A percentile compares a stretch with the other conserved stretches of the same genome.
Conservation (phyloP, 2,113 vertebrate species). For the Strix aluco region DNA sequence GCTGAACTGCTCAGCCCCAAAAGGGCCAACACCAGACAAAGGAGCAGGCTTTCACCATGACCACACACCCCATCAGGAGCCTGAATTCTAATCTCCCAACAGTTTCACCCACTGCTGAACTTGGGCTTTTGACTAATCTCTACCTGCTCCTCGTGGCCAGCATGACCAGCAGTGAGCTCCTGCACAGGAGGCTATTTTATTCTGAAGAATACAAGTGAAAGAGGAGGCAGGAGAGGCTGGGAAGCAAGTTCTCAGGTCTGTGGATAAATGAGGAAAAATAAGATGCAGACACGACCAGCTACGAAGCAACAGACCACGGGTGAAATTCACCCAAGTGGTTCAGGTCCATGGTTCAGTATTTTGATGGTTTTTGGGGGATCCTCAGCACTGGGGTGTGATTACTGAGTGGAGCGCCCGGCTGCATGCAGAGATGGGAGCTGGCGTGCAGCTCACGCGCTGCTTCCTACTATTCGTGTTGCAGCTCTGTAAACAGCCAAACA, state of each 20-base stretch:
- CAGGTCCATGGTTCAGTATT: not conserved
- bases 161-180: not conserved
- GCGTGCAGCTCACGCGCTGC: not conserved
- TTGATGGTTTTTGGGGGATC: not conserved
- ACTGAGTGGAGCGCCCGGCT: not conserved
- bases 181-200: accelerated
- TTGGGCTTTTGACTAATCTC: not conserved
- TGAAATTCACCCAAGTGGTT: not conserved
- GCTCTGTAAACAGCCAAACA: not conserved
- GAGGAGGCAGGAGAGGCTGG: not conserved
- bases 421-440: not conserved
- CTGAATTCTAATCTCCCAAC: not conserved
- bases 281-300: not conserved
- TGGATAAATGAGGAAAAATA: not conserved
- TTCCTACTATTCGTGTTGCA: not conserved
- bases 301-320: accelerated
- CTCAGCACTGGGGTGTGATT: not conserved
- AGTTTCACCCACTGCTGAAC: not conserved
- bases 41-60: not conserved
- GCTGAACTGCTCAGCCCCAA: not conserved
- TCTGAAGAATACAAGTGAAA: not conserved
- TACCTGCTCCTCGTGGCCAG: not conserved
- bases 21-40: not conserved
- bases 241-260: not conserved
- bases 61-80: not conserved